phyloP scores from a whole-genome alignment of 2,797 vertebrate species.

The Hoplostethus mediterraneus region DNA sequence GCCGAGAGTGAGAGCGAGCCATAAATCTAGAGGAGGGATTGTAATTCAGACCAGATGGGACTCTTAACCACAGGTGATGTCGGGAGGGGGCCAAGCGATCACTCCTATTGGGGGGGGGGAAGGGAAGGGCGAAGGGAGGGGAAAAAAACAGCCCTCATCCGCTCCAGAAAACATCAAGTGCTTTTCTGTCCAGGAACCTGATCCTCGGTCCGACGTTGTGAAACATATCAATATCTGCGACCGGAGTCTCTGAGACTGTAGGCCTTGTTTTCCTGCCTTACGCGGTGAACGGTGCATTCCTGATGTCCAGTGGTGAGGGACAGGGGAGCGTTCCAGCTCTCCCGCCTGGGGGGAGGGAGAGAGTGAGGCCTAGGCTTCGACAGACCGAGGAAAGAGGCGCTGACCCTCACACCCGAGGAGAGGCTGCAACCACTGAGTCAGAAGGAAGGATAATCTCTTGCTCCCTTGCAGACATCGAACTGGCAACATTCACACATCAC shows the following conservation, averaged over 20 bases:
- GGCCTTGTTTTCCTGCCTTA: constrained; percentile 60
- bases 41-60: constrained; percentile 86
- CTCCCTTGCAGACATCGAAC: constrained; percentile 34
- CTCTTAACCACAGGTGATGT: constrained; percentile 85
- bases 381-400: not conserved
- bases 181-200: constrained; percentile 63
- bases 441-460: constrained; percentile 33
- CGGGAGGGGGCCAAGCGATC: constrained; percentile 67
- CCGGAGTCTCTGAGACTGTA: constrained; percentile 35
- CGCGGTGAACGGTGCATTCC: constrained; percentile 27
- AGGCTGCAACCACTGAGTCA: constrained; percentile 23
- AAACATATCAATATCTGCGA: constrained; percentile 64
- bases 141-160: constrained; percentile 47
- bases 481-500: constrained; percentile 32
- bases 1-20: constrained; percentile 64
- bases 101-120: constrained; percentile 46
- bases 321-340: constrained; percentile 13
- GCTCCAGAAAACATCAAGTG: constrained; percentile 61
- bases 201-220: constrained; percentile 51
- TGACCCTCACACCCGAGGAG: constrained; percentile 22
- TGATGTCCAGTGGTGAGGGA: constrained; percentile 49
- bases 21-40: constrained; percentile 79
- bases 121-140: constrained; percentile 9
- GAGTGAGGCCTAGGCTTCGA: not conserved
- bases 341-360: constrained; percentile 16